A percentile compares a stretch with the other conserved stretches of the same genome.
phyloP scores from a whole-genome alignment of 1,140 invertebrate species.

The Lineus longissimus region DNA sequence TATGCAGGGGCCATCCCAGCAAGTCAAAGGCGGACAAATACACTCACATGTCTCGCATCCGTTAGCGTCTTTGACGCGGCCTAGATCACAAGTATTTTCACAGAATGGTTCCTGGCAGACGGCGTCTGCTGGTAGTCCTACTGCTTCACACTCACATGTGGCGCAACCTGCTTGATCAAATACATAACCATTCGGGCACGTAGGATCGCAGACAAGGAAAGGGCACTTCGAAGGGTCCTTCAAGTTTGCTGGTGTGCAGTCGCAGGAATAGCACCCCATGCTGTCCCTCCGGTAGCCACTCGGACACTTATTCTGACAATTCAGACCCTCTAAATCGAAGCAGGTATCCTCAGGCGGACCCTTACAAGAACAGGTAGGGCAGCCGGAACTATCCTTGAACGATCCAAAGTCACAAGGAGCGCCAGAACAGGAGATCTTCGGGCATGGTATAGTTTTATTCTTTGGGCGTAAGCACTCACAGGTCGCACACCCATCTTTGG shows the following conservation, averaged over 20 bases:
- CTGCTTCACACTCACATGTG: neutral
- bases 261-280: neutral
- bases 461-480: neutral
- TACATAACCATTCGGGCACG: neutral
- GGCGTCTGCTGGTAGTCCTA: too few relatives aligned
- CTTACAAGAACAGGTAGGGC: neutral
- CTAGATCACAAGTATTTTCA: neutral
- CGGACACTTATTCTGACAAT: neutral
- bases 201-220: neutral
- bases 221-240: neutral
- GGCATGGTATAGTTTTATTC: neutral
- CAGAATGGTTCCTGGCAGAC: neutral
- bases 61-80: neutral
- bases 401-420: neutral
- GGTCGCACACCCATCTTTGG: neutral
- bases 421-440: neutral
- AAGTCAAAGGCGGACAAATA: neutral
- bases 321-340: neutral
- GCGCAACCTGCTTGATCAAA: neutral
- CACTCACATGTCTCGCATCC: neutral
- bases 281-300: neutral
- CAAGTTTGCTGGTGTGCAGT: neutral
- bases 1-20: slow-evolving; percentile 2
- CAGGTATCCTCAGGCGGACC: neutral
- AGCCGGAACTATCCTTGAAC: neutral